Conservation (phyloP, 1,140 invertebrate genomes). For the Oncopodura yosiiana region DNA sequence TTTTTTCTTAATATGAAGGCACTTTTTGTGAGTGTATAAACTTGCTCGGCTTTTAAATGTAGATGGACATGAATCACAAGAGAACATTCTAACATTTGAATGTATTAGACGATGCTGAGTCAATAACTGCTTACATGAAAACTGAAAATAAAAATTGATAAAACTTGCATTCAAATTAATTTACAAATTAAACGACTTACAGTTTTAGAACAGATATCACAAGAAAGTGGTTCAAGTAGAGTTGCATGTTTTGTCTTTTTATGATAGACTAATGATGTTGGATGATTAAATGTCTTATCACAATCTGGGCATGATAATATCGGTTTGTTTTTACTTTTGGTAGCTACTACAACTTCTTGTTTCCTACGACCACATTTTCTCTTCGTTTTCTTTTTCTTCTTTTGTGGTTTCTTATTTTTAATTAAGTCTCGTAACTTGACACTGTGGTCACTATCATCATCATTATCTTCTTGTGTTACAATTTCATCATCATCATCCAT, state of each 20-base stretch:
- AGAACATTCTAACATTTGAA: constrained; percentile 15
- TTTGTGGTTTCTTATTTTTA: background rate
- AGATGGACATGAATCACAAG: constrained; percentile 13
- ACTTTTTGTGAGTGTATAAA: constrained; percentile 24
- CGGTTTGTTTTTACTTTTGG: background rate
- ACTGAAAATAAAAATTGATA: too few relatives aligned
- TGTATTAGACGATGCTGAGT: constrained; percentile 19
- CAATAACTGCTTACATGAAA: constrained; percentile 59
- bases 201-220: constrained; percentile 57
- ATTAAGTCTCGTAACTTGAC: constrained; percentile 4
- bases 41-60: constrained; percentile 27
- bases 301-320: constrained; percentile 51
- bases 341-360: background rate
- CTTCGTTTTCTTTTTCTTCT: background rate
- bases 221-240: constrained; percentile 53
- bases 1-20: constrained; percentile 11
- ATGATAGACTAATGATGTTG: constrained; percentile 59
- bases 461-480: background rate
- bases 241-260: constrained; percentile 56
- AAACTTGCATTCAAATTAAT: too few relatives aligned
- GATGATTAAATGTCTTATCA: constrained; percentile 55
- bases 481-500: constrained; percentile 26
- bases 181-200: too few relatives aligned
- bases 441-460: constrained; percentile 14
- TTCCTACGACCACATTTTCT: background rate